A percentile compares a stretch with the other conserved stretches of the same genome.
Evolutionary conservation across 2,888 invertebrate species (phyloP).

Genomic region (Chironomus riparius): DNA sequence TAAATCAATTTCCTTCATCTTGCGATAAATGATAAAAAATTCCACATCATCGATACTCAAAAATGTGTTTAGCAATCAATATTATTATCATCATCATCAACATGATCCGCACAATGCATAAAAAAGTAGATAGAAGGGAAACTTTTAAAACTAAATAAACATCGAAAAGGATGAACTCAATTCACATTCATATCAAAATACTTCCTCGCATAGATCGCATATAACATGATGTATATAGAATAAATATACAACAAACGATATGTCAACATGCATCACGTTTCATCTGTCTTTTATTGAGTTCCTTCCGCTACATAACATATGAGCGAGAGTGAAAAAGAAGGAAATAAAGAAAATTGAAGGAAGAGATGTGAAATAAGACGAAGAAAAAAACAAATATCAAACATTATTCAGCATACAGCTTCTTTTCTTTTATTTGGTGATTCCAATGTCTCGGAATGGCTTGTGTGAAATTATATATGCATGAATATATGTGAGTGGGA

Average conservation of each 20-base stretch:
- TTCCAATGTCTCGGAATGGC: background rate
- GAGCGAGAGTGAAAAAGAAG: background rate
- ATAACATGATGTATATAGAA: background rate
- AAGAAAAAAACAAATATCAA: background rate
- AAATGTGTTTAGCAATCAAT: too few species aligned
- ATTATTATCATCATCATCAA: too few species aligned
- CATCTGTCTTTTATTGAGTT: slow-evolving; percentile 18
- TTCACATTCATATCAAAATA: background rate
- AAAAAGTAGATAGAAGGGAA: background rate
- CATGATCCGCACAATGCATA: too few species aligned
- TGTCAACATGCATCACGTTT: slow-evolving; percentile 22
- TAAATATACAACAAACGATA: background rate
- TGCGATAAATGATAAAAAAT: too few species aligned
- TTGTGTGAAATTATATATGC: background rate
- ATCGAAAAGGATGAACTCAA: background rate
- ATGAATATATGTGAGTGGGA: background rate
- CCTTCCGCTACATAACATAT: slow-evolving; percentile 8
- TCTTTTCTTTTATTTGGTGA: too few species aligned
- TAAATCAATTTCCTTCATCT: too few species aligned
- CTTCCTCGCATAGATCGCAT: background rate
- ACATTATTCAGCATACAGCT: background rate
- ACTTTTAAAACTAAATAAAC: background rate
- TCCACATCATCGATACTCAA: too few species aligned
- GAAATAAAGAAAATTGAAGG: background rate
- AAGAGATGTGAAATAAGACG: background rate